A percentile compares a stretch with the other conserved stretches of the same genome.
phyloP scores from a whole-genome alignment of 2,113 vertebrate genomes.

The Falcunculus frontatus region DNA sequence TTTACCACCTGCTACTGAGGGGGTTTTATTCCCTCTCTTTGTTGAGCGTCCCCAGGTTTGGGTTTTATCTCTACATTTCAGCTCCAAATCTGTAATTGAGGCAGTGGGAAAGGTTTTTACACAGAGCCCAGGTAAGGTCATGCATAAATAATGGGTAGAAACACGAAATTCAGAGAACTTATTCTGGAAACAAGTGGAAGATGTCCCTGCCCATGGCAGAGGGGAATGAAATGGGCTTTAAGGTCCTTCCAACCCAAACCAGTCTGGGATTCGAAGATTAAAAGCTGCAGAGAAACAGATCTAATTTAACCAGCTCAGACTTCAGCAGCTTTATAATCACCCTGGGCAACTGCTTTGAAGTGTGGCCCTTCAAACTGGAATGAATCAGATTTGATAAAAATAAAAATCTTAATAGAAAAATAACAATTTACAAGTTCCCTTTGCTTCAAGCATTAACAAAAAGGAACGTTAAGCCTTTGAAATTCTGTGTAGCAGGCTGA shows the following conservation, averaged over 20 bases:
- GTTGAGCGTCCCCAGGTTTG: not conserved
- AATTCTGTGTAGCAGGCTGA: not conserved
- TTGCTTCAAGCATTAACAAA: not conserved
- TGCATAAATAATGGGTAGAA: not conserved
- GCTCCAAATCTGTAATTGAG: not conserved
- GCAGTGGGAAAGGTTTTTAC: not conserved
- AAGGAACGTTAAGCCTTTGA: slow-evolving; percentile 5
- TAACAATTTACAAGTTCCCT: not conserved
- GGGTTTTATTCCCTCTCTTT: not conserved
- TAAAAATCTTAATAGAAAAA: not conserved
- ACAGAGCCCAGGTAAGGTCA: not conserved
- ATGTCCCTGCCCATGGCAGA: not conserved
- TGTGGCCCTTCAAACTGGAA: not conserved
- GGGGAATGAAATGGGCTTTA: not conserved
- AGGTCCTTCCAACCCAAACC: not conserved
- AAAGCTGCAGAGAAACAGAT: not conserved
- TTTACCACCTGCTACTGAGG: not conserved
- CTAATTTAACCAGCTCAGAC: not conserved
- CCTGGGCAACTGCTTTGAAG: not conserved
- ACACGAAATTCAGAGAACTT: not conserved
- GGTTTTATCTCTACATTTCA: not conserved
- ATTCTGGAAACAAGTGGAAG: not conserved
- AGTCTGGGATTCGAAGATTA: not conserved
- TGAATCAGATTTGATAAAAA: not conserved
- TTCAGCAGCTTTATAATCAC: not conserved